phyloP scores from a whole-genome alignment of 1,140 invertebrate species.

The Heliothis virescens region DNA sequence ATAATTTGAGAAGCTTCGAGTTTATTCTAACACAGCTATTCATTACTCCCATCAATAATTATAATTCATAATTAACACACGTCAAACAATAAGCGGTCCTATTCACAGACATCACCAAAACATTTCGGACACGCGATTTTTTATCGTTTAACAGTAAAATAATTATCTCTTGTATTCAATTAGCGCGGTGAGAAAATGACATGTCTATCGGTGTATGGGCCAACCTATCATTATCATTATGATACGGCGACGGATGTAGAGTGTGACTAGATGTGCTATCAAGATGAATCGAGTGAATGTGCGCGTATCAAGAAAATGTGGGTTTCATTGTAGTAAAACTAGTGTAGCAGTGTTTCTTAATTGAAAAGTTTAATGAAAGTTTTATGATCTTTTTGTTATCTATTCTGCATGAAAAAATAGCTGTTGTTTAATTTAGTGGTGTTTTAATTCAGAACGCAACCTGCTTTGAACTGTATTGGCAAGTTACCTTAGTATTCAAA shows the following conservation, averaged over 20 bases:
- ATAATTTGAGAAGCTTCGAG: neutral
- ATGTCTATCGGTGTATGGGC: conserved; percentile 65
- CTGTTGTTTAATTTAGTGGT: too few species aligned
- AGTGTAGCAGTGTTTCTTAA: neutral
- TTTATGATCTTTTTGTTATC: too few species aligned
- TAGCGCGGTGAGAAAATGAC: conserved; percentile 77
- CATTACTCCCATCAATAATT: conserved; percentile 13
- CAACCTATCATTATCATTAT: conserved; percentile 68
- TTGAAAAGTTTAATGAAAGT: neutral
- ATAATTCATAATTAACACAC: conserved; percentile 8
- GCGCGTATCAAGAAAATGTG: neutral
- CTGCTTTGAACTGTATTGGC: neutral
- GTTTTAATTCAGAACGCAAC: neutral
- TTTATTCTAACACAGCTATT: neutral
- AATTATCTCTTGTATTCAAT: conserved; percentile 73
- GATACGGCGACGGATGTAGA: conserved; percentile 46
- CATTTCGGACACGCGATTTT: conserved; percentile 53
- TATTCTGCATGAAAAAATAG: too few species aligned
- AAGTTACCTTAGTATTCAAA: neutral
- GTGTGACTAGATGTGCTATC: conserved; percentile 38
- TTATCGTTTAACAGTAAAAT: conserved; percentile 62
- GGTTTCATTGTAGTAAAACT: neutral
- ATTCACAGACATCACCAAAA: conserved; percentile 27
- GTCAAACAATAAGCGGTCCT: conserved; percentile 30
- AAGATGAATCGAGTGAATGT: conserved; percentile 28